These are phyloP conservation scores for Axis porcinus DNA, from an alignment of 2,113 vertebrate genomes.

Conservation along the genomic window DNA sequence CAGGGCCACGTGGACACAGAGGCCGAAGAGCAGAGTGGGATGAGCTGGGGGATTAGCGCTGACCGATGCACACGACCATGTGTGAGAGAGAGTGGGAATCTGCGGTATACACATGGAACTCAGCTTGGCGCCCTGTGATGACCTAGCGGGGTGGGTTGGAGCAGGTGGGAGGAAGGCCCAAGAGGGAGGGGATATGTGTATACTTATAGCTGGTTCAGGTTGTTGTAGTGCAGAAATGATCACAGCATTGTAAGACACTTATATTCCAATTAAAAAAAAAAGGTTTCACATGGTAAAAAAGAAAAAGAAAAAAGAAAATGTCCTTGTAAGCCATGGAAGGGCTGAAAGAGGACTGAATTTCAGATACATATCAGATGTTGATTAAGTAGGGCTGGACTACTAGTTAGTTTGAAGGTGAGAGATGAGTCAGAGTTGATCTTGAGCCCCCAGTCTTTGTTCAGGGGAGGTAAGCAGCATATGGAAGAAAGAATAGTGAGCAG, in stretches of 20 bases:
- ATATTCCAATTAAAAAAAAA: neutral
- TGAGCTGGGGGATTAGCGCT: neutral
- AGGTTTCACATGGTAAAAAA: neutral
- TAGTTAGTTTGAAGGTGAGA: neutral
- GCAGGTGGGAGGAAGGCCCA: neutral
- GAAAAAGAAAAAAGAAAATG: neutral
- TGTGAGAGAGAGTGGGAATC: neutral
- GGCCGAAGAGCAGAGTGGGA: fast-evolving
- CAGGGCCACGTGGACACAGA: neutral
- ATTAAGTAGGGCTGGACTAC: neutral
- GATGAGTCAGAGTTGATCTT: neutral
- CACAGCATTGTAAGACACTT: neutral
- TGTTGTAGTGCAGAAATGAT: fast-evolving
- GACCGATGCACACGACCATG: fast-evolving
- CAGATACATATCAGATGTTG: neutral
- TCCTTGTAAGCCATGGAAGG: neutral
- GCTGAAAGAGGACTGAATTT: neutral
- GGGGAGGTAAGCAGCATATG: neutral
- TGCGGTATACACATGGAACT: neutral
- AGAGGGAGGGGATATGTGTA: neutral
- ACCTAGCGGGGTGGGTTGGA: neutral
- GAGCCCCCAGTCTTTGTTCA: neutral
- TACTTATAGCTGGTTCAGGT: neutral
- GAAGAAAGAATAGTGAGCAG: neutral
- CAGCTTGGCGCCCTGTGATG: neutral